Base-by-base conservation (phyloP, 1,140 invertebrate species). In the Aphis gossypii region DNA sequence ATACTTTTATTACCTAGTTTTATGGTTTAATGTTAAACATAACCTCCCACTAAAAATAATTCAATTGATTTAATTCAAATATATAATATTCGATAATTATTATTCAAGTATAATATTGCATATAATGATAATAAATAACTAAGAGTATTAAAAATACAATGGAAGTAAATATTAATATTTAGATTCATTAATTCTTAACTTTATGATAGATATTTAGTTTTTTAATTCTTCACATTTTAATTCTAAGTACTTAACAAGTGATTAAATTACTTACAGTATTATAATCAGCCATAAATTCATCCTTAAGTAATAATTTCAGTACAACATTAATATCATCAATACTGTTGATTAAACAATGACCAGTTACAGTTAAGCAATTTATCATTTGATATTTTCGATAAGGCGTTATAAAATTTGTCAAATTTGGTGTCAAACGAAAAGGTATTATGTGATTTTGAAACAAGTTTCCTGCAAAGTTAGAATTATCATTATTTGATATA, bases 291-390 rank as follows among this genome's bases (percentile, higher is more conserved):
- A 38, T 84, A 51, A 86, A 86, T 83, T 93, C 92, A 54, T 93
- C 92, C 14, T 93, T 84, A 30, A 93, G 54, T 38, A 93, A 93
- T 41, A 93, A 41, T 86, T 86, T 93, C 18, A 93, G 48, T 23
- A n/a, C 38, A 56, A 86, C 9, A 44, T 25, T 51, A 30, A 93
- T 30, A 54, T 93, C 48, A 0, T 93, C 92, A 48, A 54, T 93
- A 44, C 21, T 84, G 7, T 86, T 54, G 35, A 7, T 41, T 21
- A 93, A 86, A 56, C 92, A 93, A 44, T 86, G 48, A 0, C n/a
- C 82, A 54, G 46, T 93, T 86, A 23, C 92, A 41, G 35, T 83
- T 44, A 84, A 20, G 25, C 48, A 86, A 41, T 93, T 93, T 35
- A 93, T 56, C 30, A 93, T n/a, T 54, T 84, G 48, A 30, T 86